Conservation (phyloP, 2,888 invertebrate species). For the Antitype chi region DNA sequence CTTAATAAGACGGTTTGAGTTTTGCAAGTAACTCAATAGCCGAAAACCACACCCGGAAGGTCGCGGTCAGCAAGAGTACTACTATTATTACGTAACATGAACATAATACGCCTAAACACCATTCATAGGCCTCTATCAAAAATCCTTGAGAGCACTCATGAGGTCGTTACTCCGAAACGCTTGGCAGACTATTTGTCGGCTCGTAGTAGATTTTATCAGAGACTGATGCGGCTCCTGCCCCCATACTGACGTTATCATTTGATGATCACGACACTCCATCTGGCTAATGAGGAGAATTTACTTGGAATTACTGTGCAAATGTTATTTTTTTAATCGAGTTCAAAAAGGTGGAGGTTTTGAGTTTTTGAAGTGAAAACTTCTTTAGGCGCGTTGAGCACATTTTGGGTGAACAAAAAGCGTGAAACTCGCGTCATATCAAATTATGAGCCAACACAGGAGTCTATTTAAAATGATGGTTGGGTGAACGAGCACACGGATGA, state of each 20-base stretch:
- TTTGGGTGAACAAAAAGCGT: no score
- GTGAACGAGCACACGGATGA: no score
- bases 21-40: neutral
- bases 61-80: neutral
- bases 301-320: neutral
- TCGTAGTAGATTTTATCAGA: constrained; percentile 15
- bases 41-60: neutral
- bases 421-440: no score
- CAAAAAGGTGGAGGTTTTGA: no score
- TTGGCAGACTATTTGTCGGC: constrained; percentile 33
- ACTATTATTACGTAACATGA: neutral
- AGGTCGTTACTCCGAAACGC: constrained; percentile 12
- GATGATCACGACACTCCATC: constrained; percentile 4
- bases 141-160: constrained; percentile 17
- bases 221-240: neutral
- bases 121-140: constrained; percentile 5
- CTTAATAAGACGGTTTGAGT: no score
- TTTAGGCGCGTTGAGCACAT: no score
- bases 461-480: no score
- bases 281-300: constrained; percentile 4
- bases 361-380: no score
- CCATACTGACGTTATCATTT: constrained; percentile 1
- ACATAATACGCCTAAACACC: constrained; percentile 2
- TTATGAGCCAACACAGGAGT: no score
- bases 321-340: no score